Base-by-base conservation (phyloP, 2,888 invertebrate species). In the Bombylius major region DNA sequence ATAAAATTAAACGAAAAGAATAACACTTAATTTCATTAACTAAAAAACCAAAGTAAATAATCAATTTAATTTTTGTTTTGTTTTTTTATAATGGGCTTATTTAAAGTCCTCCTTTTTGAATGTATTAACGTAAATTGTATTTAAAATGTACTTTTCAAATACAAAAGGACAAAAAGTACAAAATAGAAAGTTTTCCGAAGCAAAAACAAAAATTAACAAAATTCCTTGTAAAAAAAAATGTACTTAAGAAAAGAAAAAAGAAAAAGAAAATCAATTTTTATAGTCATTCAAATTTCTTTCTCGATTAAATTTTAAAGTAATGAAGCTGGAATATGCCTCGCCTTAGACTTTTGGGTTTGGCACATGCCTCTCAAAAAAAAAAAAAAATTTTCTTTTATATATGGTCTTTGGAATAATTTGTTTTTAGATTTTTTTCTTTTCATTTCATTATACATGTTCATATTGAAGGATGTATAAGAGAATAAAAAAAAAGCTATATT, bases 281-380 rank as follows among this genome's bases (percentile, higher is more conserved):
- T 52, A 56, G 48, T 51, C 55, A 50, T 52, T 33, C 34, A 56
- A 48, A 42, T 52, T 50, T 48, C 51, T 56, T 51, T 47, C 48
- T n/a, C 56, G 23, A 56, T 56, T 52, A 49, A 48, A 52, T 56
- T 52, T 56, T 56, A 52, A 56, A 56, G 52, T 56, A 56, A 56
- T 52, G 56, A 56, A 52, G 12, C 11, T 42, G 12, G 23, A 11
- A 42, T 42, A 42, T 11, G 56, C 56, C 53, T 56, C 49, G 56
- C 56, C 56, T 53, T 53, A 45, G 39, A 47, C 23, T 53, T 53
- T 47, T 46, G 56, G 53, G 56, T 31, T 56, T 53, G 56, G 51
- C 55, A 56, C 44, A 51, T 42, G 39, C 9, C 12, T 42, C 11
- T 42, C 5, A 11, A 36, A 36, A 8, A 36, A 8, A n/a, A n/a